phyloP scores from a whole-genome alignment of 2,113 vertebrate genomes.

The Leiothrix lutea region DNA sequence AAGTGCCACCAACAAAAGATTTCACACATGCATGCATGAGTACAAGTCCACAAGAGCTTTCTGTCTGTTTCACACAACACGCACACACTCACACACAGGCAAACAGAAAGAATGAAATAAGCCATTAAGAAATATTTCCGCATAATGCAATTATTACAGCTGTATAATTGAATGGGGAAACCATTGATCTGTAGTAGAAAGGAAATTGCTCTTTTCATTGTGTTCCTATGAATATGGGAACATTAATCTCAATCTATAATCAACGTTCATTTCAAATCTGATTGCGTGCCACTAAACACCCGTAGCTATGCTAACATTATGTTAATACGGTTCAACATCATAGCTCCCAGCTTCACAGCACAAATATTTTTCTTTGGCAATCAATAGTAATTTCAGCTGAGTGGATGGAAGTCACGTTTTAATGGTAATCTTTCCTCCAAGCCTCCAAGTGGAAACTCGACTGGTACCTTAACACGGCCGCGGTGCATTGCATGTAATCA shows the following conservation, averaged over 20 bases:
- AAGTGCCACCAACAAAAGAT: conserved; percentile 76
- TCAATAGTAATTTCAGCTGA: conserved; percentile 88
- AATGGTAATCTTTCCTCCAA: conserved; percentile 82
- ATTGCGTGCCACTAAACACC: conserved; percentile 83
- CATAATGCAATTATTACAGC: conserved; percentile 97
- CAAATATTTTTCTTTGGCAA: conserved; percentile 88
- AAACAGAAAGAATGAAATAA: conserved; percentile 81
- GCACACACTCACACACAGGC: conserved; percentile 30
- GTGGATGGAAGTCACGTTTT: conserved; percentile 86
- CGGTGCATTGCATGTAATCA: conserved; percentile 73
- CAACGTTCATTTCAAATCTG: conserved; percentile 87
- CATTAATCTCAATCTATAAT: conserved; percentile 95
- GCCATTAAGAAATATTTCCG: conserved; percentile 86
- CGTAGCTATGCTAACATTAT: conserved; percentile 84
- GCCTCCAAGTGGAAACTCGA: conserved; percentile 79
- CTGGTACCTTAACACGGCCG: conserved; percentile 77
- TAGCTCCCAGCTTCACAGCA: conserved; percentile 84
- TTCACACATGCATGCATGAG: conserved; percentile 27
- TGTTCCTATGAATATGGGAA: conserved; percentile 89
- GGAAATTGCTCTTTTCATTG: conserved; percentile 97
- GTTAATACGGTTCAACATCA: conserved; percentile 85
- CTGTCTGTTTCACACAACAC: background rate
- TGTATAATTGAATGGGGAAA: conserved; percentile 98
- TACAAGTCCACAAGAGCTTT: conserved; percentile 35
- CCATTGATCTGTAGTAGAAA: conserved; percentile 98